Conservation (phyloP, 2,888 invertebrate species). For the Argyresthia albistria region DNA sequence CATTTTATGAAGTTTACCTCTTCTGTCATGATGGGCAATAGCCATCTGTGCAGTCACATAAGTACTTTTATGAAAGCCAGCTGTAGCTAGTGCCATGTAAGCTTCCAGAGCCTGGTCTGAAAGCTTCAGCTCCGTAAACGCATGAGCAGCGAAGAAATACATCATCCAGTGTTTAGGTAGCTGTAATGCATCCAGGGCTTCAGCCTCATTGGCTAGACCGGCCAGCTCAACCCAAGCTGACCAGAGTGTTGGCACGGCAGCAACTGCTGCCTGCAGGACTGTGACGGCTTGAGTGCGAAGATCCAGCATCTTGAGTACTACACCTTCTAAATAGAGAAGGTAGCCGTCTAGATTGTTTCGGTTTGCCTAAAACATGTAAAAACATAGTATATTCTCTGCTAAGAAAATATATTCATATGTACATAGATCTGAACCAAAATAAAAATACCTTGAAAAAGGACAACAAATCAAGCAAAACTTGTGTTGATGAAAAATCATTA, state of each 20-base stretch:
- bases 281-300: slow-evolving; percentile 83
- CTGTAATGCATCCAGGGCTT: slow-evolving; percentile 76
- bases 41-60: slow-evolving; percentile 95
- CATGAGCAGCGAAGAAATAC: slow-evolving; percentile 91
- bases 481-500: slow-evolving; percentile 39
- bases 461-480: slow-evolving; percentile 52
- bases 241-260: slow-evolving; percentile 90
- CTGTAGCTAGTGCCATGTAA: slow-evolving; percentile 81
- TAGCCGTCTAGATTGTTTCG: slow-evolving; percentile 89
- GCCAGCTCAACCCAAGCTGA: slow-evolving; percentile 95
- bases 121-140: slow-evolving; percentile 90
- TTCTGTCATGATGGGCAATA: slow-evolving; percentile 91
- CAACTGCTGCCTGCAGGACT: slow-evolving; percentile 84
- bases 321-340: slow-evolving; percentile 89
- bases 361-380: slow-evolving; percentile 42
- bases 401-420: not conserved
- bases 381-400: no score
- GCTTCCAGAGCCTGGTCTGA: slow-evolving; percentile 91
- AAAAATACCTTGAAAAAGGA: slow-evolving; percentile 53
- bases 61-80: slow-evolving; percentile 89
- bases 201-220: slow-evolving; percentile 85
- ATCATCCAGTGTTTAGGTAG: slow-evolving; percentile 95
- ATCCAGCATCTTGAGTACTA: slow-evolving; percentile 90
- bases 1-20: slow-evolving; percentile 71
- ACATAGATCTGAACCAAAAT: not conserved